These are phyloP conservation scores for Augochlorella aurata DNA, from an alignment of 2,888 invertebrate species.

Conservation along the genomic window DNA sequence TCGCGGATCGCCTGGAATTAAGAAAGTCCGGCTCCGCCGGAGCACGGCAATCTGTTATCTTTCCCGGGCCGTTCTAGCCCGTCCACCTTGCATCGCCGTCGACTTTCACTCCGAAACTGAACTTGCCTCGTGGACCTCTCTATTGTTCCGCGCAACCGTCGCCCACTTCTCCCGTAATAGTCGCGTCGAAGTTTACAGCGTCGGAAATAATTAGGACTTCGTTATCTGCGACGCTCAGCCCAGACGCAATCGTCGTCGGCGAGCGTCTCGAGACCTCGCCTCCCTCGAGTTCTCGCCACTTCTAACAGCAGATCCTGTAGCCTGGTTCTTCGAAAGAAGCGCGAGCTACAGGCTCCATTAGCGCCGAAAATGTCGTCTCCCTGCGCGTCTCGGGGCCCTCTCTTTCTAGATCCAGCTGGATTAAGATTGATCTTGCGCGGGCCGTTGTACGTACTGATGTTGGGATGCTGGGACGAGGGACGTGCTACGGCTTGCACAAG, in stretches of 20 bases:
- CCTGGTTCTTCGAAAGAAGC: too few relatives aligned
- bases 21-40: conserved; percentile 29
- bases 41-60: conserved; percentile 46
- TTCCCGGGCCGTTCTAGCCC: conserved; percentile 31
- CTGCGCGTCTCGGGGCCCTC: too few relatives aligned
- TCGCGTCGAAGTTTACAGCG: conserved; percentile 35
- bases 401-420: too few relatives aligned
- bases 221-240: conserved; percentile 16
- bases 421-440: background rate
- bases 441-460: background rate
- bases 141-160: conserved; percentile 38
- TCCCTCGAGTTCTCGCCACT: background rate
- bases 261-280: background rate
- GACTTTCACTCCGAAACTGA: conserved; percentile 50
- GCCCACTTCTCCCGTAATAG: conserved; percentile 28
- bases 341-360: background rate
- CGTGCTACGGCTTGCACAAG: too few relatives aligned
- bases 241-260: background rate
- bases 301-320: too few relatives aligned
- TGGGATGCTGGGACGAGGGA: background rate
- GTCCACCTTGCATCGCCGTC: conserved; percentile 25
- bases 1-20: conserved; percentile 49
- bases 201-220: conserved; percentile 41
- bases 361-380: too few relatives aligned
- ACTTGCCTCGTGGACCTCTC: conserved; percentile 35